Evolutionary conservation across 2,888 invertebrate species (phyloP).

Genomic region (Allygus modestus): DNA sequence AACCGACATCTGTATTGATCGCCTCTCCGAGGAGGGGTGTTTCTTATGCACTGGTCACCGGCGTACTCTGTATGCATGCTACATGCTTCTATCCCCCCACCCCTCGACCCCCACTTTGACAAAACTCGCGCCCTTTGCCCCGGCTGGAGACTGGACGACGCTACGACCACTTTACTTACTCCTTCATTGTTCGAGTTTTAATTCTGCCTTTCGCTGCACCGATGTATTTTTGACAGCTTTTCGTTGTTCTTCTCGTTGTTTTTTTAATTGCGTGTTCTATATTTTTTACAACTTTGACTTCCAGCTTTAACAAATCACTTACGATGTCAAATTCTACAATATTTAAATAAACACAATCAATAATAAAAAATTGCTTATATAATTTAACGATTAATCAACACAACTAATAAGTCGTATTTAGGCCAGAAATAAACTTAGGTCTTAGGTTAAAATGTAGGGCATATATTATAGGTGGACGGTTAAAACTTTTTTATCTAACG

Average conservation of each 20-base stretch:
- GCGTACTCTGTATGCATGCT: conserved; percentile 63
- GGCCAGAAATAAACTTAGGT: too few relatives aligned
- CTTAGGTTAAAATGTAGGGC: too few relatives aligned
- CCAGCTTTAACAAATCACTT: too few relatives aligned
- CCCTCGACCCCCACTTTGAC: conserved; percentile 37
- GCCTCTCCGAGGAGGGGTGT: conserved; percentile 56
- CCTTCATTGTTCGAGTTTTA: conserved; percentile 59
- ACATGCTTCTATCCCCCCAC: conserved; percentile 58
- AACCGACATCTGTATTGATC: conserved; percentile 61
- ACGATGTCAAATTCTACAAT: too few relatives aligned
- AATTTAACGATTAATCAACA: too few relatives aligned
- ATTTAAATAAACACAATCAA: too few relatives aligned
- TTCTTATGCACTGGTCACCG: conserved; percentile 65
- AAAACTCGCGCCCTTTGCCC: conserved; percentile 55
- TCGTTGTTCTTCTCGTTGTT: too few relatives aligned
- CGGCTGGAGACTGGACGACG: conserved; percentile 27
- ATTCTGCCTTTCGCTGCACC: conserved; percentile 18
- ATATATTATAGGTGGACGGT: too few relatives aligned
- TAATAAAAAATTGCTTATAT: too few relatives aligned
- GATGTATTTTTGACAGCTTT: neutral
- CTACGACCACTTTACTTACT: conserved; percentile 55
- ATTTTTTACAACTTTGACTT: too few relatives aligned
- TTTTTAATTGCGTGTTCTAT: neutral
- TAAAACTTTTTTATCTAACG: too few relatives aligned
- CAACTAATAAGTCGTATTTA: too few relatives aligned